phyloP scores from a whole-genome alignment of 2,888 invertebrate genomes.

The Eugnorisma glareosa region DNA sequence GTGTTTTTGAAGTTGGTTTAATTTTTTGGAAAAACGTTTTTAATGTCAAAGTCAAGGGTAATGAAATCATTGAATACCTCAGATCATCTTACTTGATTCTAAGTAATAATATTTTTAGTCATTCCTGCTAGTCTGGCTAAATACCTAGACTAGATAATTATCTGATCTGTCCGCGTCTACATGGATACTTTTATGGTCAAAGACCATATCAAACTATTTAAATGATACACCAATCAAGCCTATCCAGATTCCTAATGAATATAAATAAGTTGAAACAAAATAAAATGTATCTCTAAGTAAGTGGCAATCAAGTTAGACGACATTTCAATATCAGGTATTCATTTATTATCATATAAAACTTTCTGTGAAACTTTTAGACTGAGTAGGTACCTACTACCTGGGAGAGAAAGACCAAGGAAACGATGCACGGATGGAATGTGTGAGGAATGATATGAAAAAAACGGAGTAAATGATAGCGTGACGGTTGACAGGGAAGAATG shows the following conservation, averaged over 20 bases:
- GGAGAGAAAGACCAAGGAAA: too few species aligned
- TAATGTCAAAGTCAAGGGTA: not conserved
- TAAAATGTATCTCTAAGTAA: not conserved
- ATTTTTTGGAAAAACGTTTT: too few species aligned
- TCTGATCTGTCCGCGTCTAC: not conserved
- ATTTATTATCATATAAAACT: not conserved
- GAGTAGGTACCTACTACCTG: not conserved
- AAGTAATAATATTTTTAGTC: not conserved
- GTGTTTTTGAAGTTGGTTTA: too few species aligned
- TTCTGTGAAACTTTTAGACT: not conserved
- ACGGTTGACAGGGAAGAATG: too few species aligned
- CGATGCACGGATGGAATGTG: too few species aligned
- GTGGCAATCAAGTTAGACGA: not conserved
- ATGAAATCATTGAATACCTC: not conserved
- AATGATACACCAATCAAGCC: not conserved
- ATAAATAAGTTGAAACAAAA: not conserved
- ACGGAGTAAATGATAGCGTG: too few species aligned
- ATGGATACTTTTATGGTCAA: not conserved
- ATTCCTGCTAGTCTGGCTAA: not conserved
- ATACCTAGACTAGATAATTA: too few species aligned
- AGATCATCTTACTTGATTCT: not conserved
- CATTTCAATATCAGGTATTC: not conserved
- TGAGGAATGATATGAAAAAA: too few species aligned
- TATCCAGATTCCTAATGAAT: constrained; percentile 6
- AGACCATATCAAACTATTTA: not conserved